These are phyloP conservation scores for Sitta europaea DNA, from an alignment of 2,113 vertebrate genomes.

Conservation along the genomic window DNA sequence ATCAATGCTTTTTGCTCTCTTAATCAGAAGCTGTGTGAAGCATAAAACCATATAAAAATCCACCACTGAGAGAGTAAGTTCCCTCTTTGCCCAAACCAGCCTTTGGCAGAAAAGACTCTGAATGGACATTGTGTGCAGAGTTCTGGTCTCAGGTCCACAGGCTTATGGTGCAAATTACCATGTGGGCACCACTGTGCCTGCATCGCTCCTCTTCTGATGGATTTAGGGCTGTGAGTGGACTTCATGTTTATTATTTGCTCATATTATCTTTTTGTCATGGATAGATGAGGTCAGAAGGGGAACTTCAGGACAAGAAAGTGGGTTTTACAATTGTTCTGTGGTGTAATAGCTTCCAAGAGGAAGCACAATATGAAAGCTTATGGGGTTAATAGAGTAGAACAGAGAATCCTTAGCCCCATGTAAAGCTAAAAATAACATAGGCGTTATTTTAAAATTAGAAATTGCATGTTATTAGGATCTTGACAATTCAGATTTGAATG, in stretches of 20 bases:
- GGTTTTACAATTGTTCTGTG: neutral
- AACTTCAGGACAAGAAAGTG: neutral
- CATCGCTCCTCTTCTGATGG: neutral
- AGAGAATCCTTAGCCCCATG: neutral
- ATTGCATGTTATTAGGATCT: neutral
- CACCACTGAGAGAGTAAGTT: neutral
- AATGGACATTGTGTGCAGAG: rapidly evolving
- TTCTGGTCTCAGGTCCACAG: neutral
- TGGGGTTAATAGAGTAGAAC: neutral
- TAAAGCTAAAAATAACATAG: neutral
- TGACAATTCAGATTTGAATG: neutral
- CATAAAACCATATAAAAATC: neutral
- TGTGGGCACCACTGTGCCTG: rapidly evolving
- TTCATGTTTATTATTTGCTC: neutral
- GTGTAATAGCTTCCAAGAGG: neutral
- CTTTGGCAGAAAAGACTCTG: neutral
- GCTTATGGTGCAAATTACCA: rapidly evolving
- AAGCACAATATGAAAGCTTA: neutral
- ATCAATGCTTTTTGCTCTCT: neutral
- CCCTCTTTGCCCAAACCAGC: neutral
- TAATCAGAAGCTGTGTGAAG: neutral
- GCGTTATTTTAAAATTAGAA: neutral
- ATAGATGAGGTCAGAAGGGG: neutral
- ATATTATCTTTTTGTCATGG: rapidly evolving
- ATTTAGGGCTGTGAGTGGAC: neutral